Conservation (phyloP, 1,140 invertebrate genomes). For the Heliconius melpomene region DNA sequence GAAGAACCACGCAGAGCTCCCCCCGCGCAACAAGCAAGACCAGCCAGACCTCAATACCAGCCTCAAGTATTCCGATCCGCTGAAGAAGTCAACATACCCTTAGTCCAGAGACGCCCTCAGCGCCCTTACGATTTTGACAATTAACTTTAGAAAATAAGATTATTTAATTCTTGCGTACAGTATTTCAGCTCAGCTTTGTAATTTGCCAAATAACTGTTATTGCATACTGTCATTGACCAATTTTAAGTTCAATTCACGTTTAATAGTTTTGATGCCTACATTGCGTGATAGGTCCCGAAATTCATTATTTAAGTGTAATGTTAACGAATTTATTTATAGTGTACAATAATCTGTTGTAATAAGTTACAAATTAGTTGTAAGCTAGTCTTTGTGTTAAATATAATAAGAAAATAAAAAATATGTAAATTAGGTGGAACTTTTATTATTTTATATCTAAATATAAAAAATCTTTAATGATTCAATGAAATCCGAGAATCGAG, state of each 20-base stretch:
- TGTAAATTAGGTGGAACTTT: not conserved
- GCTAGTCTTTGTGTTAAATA: slow-evolving; percentile 73
- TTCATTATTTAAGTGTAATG: slow-evolving; percentile 49
- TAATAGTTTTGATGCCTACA: slow-evolving; percentile 14
- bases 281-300: slow-evolving; percentile 7
- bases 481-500: no score
- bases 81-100: slow-evolving; percentile 92
- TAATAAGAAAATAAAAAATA: slow-evolving; percentile 51
- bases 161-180: slow-evolving; percentile 29
- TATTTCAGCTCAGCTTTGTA: slow-evolving; percentile 34
- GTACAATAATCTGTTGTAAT: slow-evolving; percentile 64
- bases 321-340: slow-evolving; percentile 71
- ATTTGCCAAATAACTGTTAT: slow-evolving; percentile 32
- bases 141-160: slow-evolving; percentile 45
- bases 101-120: slow-evolving; percentile 85
- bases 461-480: no score
- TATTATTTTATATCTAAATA: not conserved
- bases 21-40: slow-evolving; percentile 54
- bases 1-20: slow-evolving; percentile 52
- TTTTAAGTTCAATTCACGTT: slow-evolving; percentile 6
- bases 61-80: slow-evolving; percentile 90
- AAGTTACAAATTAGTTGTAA: slow-evolving; percentile 80
- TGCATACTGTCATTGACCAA: slow-evolving; percentile 18
- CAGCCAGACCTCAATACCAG: slow-evolving; percentile 65
- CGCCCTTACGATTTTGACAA: slow-evolving; percentile 77